A percentile compares a stretch with the other conserved stretches of the same genome.
phyloP scores from a whole-genome alignment of 2,113 vertebrate genomes.

The Vulpes vulpes region DNA sequence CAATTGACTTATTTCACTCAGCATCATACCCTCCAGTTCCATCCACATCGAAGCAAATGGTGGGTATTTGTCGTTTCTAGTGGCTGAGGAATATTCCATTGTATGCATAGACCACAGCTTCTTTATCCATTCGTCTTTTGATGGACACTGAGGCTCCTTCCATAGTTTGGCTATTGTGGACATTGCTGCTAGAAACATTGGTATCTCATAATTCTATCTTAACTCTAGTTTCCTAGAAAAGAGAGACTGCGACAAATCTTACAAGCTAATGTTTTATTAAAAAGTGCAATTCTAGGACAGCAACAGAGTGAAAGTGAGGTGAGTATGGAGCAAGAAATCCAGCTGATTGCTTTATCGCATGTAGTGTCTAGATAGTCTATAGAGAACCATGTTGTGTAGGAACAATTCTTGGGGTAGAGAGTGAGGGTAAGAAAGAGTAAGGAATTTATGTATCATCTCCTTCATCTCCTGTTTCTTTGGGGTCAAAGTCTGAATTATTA shows the following conservation, averaged over 20 bases:
- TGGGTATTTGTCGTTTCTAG: no score
- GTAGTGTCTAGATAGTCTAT: neutral
- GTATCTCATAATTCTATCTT: neutral
- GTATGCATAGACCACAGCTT: no score
- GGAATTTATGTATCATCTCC: neutral
- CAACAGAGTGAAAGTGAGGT: neutral
- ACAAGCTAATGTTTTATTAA: conserved; percentile 5
- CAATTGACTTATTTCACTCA: no score
- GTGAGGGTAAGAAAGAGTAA: neutral
- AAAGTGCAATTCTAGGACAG: neutral
- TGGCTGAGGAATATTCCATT: no score
- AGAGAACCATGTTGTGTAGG: neutral
- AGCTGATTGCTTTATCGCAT: neutral
- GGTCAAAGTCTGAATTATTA: neutral
- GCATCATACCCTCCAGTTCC: no score
- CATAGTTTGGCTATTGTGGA: no score
- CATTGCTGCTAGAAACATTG: no score
- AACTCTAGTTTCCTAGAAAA: neutral
- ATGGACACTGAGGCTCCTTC: no score
- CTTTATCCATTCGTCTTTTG: no score
- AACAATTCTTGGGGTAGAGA: neutral
- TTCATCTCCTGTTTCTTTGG: neutral
- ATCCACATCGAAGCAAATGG: no score
- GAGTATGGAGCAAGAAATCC: neutral
- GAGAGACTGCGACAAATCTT: neutral